These are phyloP conservation scores for Cyphomyrmex costatus DNA, from an alignment of 1,140 invertebrate species.

Conservation along the genomic window DNA sequence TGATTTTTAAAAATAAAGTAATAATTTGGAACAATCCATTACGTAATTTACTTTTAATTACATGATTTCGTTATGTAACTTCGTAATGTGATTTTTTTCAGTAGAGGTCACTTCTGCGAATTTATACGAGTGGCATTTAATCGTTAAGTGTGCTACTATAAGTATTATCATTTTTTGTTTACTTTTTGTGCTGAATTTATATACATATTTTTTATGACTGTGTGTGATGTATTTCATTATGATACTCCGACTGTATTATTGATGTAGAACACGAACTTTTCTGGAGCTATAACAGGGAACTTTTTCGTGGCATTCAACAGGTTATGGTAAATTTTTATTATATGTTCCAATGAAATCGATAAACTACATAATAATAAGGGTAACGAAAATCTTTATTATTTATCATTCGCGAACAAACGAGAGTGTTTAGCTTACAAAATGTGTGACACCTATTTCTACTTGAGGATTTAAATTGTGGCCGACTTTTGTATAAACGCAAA, in stretches of 20 bases:
- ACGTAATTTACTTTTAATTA: no score
- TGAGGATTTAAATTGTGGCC: background rate
- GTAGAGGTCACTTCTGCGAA: no score
- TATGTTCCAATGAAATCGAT: slow-evolving; percentile 18
- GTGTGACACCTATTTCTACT: slow-evolving; percentile 18
- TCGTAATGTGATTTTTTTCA: no score
- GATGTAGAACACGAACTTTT: background rate
- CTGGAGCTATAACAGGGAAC: slow-evolving; percentile 17
- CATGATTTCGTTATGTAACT: no score
- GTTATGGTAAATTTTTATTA: slow-evolving; percentile 34
- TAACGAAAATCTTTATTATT: slow-evolving; percentile 49
- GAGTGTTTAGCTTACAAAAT: slow-evolving; percentile 33
- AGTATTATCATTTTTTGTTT: background rate
- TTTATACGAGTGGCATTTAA: background rate
- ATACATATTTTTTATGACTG: background rate
- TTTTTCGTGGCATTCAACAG: slow-evolving; percentile 23
- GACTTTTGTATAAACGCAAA: slow-evolving; percentile 20
- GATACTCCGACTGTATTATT: background rate
- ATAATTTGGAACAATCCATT: no score
- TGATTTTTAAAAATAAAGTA: no score
- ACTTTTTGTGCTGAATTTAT: background rate
- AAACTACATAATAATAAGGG: slow-evolving; percentile 1
- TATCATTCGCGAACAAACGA: slow-evolving; percentile 39
- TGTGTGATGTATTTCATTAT: background rate
- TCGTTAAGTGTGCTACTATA: slow-evolving; percentile 5